phyloP scores from a whole-genome alignment of 2,113 vertebrate species.

The Sinocyclocheilus anophthalmus region DNA sequence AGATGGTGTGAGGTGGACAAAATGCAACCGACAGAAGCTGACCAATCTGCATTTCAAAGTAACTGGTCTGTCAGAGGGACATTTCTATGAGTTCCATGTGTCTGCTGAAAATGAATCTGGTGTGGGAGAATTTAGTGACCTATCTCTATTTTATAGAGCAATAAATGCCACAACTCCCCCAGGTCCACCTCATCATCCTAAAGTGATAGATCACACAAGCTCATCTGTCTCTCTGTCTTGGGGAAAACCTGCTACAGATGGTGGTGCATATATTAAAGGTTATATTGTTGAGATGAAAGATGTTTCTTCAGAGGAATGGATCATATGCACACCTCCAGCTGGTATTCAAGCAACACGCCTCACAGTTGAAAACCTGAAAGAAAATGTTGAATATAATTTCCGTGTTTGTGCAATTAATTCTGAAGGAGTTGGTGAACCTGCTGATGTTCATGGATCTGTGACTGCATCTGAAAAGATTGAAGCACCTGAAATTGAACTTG shows the following conservation, averaged over 20 bases:
- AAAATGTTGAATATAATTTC: conserved; percentile 92
- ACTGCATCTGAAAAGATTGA: conserved; percentile 84
- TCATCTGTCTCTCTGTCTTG: conserved; percentile 91
- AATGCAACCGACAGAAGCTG: conserved; percentile 94
- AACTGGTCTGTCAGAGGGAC: conserved; percentile 88
- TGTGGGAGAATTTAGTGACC: conserved; percentile 86
- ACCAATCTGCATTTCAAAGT: conserved; percentile 86
- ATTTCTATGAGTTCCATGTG: conserved; percentile 96
- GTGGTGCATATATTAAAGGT: conserved; percentile 89
- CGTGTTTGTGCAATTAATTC: conserved; percentile 94
- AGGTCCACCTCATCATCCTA: conserved; percentile 91
- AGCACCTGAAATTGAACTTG: conserved; percentile 94
- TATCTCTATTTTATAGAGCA: conserved; percentile 91
- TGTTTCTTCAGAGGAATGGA: conserved; percentile 87
- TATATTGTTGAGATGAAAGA: conserved; percentile 94
- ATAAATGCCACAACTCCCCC: conserved; percentile 89
- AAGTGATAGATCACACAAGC: conserved; percentile 88
- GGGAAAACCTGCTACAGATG: conserved; percentile 91
- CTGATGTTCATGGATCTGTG: conserved; percentile 84
- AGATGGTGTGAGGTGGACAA: conserved; percentile 94
- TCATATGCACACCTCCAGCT: conserved; percentile 86
- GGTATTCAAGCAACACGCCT: conserved; percentile 89
- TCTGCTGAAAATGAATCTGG: conserved; percentile 94
- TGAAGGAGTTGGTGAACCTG: conserved; percentile 93
- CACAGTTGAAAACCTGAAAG: conserved; percentile 87